Base-by-base conservation (phyloP, 1,140 invertebrate genomes). In the Aphis gossypii region DNA sequence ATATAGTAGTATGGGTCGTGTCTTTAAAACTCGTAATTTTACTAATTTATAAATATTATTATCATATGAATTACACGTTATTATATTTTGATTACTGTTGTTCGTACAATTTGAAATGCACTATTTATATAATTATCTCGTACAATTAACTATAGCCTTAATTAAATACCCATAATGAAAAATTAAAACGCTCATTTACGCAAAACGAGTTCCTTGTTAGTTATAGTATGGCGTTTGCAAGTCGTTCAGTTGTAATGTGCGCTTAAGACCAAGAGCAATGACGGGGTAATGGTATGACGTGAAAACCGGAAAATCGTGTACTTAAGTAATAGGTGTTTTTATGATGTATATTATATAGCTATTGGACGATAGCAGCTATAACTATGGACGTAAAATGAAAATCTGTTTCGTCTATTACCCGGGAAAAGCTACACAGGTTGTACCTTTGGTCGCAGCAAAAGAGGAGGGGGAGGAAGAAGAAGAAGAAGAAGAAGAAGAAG, bases 301-400 rank as follows among this genome's bases (percentile, higher is more conserved):
- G 38, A 41, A 84, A 84, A 38, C 41, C 11, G 56, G n/a, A 68
- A 3, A 11, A 18, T 23, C 20, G 21, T 84, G 21, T 84, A 41
- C 41, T 38, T 25, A 83, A 41, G 1, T 38, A 84, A 84, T 41
- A 41, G 41, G 9, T 41, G 35, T 82, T 86, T 48, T n/a, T 88
- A 51, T 88, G 30, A 88, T 89, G 54, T 41, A 41, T 41, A 41
- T 41, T 41, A 41, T 41, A 41, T 54, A 89, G 87, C n/a, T n/a
- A 38, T 89, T 35, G 8, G 48, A 23, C n/a, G 18, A 23, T 30
- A 38, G n/a, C 87, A 23, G 7, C 89, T 25, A 90, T 44, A 5
- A 60, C 21, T 14, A 93, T 93, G 91, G 91, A 41, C 46, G 82
- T 93, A 93, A 93, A 93, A 93, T 93, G 91, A 84, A 54, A 93